Evolutionary conservation across 2,797 vertebrate genomes (phyloP).

Genomic region (Cynopterus sphinx): DNA sequence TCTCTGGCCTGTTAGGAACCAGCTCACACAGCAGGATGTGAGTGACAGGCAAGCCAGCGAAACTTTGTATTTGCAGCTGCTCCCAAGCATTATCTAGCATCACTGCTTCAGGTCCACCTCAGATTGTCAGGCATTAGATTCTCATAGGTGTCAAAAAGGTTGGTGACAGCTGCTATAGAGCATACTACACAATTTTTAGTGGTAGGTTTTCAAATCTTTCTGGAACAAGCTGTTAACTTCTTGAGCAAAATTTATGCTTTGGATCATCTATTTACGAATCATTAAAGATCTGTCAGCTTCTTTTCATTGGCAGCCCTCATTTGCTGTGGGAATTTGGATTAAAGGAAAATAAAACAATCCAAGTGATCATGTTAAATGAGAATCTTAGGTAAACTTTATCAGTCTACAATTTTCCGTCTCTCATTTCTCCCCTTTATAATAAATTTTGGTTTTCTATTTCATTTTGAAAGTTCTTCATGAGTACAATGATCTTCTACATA

Average conservation of each 20-base stretch:
- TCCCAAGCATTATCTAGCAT: too few species aligned
- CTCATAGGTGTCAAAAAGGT: too few species aligned
- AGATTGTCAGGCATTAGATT: too few species aligned
- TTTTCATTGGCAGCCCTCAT: neutral
- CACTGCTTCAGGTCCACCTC: too few species aligned
- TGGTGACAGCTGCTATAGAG: neutral
- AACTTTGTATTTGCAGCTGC: too few species aligned
- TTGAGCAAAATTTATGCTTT: neutral
- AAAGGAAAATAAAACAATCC: neutral
- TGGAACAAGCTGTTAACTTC: slow-evolving; percentile 12
- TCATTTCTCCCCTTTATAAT: neutral
- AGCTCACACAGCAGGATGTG: too few species aligned
- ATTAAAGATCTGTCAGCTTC: neutral
- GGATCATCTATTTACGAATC: slow-evolving; percentile 8
- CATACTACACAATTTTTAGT: neutral
- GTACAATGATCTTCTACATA: neutral
- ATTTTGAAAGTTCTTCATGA: slow-evolving; percentile 12
- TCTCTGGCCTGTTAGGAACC: too few species aligned
- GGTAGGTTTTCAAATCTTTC: neutral
- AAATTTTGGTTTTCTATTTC: neutral
- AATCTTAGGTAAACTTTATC: neutral
- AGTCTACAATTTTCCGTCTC: neutral
- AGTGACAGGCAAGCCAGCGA: too few species aligned
- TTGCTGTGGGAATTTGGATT: neutral
- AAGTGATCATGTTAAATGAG: neutral